These are phyloP conservation scores for Bradypus variegatus DNA, from an alignment of 2,797 vertebrate species.

Conservation along the genomic window DNA sequence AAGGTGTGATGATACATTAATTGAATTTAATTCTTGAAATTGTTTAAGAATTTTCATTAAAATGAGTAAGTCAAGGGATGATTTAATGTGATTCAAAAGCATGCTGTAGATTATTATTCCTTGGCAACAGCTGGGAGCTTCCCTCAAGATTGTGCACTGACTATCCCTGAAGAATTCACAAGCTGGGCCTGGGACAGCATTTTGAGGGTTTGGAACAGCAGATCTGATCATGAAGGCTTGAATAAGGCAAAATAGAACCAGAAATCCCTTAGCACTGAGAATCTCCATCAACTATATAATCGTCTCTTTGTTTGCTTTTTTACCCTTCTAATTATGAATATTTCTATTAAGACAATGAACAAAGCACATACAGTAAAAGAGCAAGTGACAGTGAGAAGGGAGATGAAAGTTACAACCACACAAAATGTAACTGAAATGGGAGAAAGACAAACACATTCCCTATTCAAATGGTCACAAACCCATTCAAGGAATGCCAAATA, in stretches of 20 bases:
- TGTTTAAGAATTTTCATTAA: neutral
- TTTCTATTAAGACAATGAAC: constrained; percentile 52
- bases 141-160: neutral
- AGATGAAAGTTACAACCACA: constrained; percentile 49
- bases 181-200: neutral
- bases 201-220: neutral
- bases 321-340: constrained; percentile 1
- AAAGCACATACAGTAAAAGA: constrained; percentile 46
- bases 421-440: constrained; percentile 49
- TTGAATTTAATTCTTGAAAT: neutral
- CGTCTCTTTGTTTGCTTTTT: constrained; percentile 38
- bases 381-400: neutral
- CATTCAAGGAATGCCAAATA: neutral
- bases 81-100: neutral
- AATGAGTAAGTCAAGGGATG: neutral
- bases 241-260: neutral
- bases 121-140: neutral
- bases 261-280: constrained; percentile 1
- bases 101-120: neutral
- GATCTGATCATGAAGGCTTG: neutral
- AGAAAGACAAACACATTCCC: constrained; percentile 41
- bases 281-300: constrained; percentile 12
- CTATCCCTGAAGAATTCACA: too few relatives aligned
- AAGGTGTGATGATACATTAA: neutral
- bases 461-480: constrained; percentile 47